Evolutionary conservation across 2,113 vertebrate species (phyloP), one percentile per base, ranked within the genome.

Genomic region (Noturus placidus): DNA sequence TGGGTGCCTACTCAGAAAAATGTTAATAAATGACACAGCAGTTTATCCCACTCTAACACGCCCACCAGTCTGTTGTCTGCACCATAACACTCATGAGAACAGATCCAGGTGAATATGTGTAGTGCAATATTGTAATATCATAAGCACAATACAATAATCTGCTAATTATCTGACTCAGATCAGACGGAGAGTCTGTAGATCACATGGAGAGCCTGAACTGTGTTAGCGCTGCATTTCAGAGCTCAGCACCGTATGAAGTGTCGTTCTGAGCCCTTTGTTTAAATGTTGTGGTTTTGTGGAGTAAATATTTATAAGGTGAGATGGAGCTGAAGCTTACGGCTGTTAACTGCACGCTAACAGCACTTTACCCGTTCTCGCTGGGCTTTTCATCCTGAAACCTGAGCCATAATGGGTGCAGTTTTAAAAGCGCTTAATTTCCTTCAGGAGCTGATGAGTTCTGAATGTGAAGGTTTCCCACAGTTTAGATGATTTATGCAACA

Each of bases 241-340:
- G 42, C 72, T 76, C 72, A 5, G 42, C 22, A 0, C 42, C 0
- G 22, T 50, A 77, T 81, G 61, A 84, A 22, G n/a, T 72, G 38
- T 56, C 10, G 5, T 33, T 79, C 7, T 56, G 11, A 84, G 80
- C 70, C 42, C n/a, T 86, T 79, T 85, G n/a, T 86, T 83, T 79
- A 69, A 86, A 69, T n/a, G 54, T 65, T 35, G 61, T 82, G 89
- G 80, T 56, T 89, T 88, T 84, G 46, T 79, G 65, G 74, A 77
- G 52, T 61, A 82, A 78, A 65, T 88, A 86, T 88, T 90, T 88
- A 88, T 84, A 85, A 90, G 65, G 65, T 69, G 61, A 56, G 35
- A 46, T 69, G 22, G 67, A 67, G 54, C 10, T 50, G 76, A 11
- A 83, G 69, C 50, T 84, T 25, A 52, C 19, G 57, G 70, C 59